Percentiles rank a stretch among this genome's conserved stretches.
Evolutionary conservation across 35 echinoderm and acorn worm genomes (phyloP).

Genomic region (Acanthaster planci): DNA sequence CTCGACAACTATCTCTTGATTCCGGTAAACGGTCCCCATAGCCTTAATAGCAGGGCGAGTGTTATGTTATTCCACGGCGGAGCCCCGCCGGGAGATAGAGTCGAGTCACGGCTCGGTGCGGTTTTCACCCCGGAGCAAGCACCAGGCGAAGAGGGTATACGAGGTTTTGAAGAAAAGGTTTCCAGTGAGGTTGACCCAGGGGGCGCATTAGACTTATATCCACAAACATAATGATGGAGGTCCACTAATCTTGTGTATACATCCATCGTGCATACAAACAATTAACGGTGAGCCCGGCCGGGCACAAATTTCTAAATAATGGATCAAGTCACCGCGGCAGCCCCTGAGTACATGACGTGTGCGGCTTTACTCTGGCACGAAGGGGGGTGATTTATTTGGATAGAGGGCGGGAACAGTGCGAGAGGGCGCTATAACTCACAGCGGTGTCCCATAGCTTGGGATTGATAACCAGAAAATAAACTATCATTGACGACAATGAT

Average conservation of each 20-base stretch:
- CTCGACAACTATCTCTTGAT: constrained; percentile 44
- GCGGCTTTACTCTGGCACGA: background rate
- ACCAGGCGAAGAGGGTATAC: too few relatives aligned
- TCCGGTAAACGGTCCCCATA: constrained; percentile 17
- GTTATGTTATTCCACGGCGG: background rate
- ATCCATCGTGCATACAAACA: constrained; percentile 47
- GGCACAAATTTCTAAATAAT: constrained; percentile 21
- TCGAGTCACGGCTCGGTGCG: background rate
- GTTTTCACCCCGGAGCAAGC: background rate
- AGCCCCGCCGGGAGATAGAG: background rate
- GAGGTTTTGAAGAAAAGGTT: too few relatives aligned
- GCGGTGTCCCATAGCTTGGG: too few relatives aligned
- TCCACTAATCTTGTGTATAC: constrained; percentile 32
- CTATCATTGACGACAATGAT: too few relatives aligned
- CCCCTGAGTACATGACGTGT: background rate
- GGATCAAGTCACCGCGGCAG: constrained; percentile 21
- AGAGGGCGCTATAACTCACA: constrained; percentile 18
- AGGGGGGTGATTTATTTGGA: background rate
- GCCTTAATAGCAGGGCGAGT: constrained; percentile 14
- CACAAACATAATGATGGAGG: constrained; percentile 55
- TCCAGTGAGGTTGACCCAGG: background rate
- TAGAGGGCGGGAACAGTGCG: background rate
- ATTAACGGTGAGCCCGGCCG: constrained; percentile 31
- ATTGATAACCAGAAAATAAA: too few relatives aligned
- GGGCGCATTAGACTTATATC: constrained; percentile 35